phyloP scores from a whole-genome alignment of 2,888 invertebrate species.

The Temnothorax rugatulus region DNA sequence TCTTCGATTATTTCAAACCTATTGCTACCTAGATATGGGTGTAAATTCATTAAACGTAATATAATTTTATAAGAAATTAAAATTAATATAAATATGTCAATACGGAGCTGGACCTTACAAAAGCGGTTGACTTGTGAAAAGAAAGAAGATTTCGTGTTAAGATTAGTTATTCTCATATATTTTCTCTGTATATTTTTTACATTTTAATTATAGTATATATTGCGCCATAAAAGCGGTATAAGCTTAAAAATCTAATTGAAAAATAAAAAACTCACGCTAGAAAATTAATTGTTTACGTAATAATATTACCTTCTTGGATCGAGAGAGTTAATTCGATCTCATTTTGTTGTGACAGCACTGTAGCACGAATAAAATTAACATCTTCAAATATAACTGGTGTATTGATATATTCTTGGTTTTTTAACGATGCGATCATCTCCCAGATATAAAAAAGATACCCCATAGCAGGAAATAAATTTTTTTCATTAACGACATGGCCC shows the following conservation, averaged over 20 bases:
- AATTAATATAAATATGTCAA: too few relatives aligned
- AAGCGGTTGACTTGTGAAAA: too few relatives aligned
- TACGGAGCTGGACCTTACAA: too few relatives aligned
- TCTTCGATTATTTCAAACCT: conserved; percentile 89
- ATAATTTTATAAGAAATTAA: neutral
- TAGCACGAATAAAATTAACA: conserved; percentile 88
- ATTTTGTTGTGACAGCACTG: conserved; percentile 87
- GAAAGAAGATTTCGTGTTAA: too few relatives aligned
- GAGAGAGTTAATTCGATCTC: conserved; percentile 80
- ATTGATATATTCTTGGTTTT: conserved; percentile 83
- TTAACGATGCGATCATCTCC: conserved; percentile 85
- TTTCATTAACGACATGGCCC: conserved; percentile 88
- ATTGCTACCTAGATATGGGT: conserved; percentile 80
- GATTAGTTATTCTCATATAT: too few relatives aligned
- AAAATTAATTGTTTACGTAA: neutral
- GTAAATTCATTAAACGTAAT: neutral
- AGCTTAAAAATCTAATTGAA: too few relatives aligned
- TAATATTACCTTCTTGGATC: conserved; percentile 79
- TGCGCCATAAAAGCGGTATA: too few relatives aligned
- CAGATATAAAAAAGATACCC: conserved; percentile 87
- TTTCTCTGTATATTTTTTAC: too few relatives aligned
- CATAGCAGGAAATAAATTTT: conserved; percentile 89
- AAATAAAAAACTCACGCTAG: too few relatives aligned
- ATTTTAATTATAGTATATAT: too few relatives aligned
- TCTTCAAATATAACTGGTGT: conserved; percentile 82